phyloP scores from a whole-genome alignment of 1,140 invertebrate species.

The Cardiocondyla obscurior region DNA sequence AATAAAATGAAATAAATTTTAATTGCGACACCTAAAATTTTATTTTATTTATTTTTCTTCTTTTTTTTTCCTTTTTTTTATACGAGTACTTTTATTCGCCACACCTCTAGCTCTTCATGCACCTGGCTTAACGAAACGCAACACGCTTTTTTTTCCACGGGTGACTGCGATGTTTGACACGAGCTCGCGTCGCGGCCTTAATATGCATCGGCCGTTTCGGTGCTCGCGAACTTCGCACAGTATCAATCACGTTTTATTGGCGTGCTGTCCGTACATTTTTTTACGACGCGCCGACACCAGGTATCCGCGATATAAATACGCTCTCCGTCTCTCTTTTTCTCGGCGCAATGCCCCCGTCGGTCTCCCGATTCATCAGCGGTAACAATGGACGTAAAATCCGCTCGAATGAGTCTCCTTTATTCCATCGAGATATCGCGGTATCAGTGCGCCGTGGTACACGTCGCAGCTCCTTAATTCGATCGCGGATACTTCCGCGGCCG shows the following conservation, averaged over 20 bases:
- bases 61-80: too few relatives aligned
- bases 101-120: too few relatives aligned
- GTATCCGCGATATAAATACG: conserved; percentile 31
- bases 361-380: conserved; percentile 19
- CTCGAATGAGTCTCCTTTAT: conserved; percentile 16
- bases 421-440: not conserved
- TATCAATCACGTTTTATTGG: conserved; percentile 53
- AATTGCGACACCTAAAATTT: too few relatives aligned
- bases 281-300: conserved; percentile 27
- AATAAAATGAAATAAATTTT: too few relatives aligned
- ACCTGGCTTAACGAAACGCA: conserved; percentile 22
- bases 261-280: conserved; percentile 32
- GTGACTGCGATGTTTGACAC: not conserved
- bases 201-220: conserved; percentile 30
- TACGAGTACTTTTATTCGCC: too few relatives aligned
- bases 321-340: too few relatives aligned
- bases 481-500: not conserved
- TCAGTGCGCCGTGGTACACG: not conserved
- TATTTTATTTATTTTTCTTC: too few relatives aligned
- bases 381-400: conserved; percentile 39
- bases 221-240: conserved; percentile 21
- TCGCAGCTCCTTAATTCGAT: not conserved
- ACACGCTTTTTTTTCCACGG: not conserved
- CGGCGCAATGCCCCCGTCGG: not conserved
- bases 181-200: conserved; percentile 3